Evolutionary conservation across 2,113 vertebrate genomes (phyloP).

Genomic region (Axis porcinus): DNA sequence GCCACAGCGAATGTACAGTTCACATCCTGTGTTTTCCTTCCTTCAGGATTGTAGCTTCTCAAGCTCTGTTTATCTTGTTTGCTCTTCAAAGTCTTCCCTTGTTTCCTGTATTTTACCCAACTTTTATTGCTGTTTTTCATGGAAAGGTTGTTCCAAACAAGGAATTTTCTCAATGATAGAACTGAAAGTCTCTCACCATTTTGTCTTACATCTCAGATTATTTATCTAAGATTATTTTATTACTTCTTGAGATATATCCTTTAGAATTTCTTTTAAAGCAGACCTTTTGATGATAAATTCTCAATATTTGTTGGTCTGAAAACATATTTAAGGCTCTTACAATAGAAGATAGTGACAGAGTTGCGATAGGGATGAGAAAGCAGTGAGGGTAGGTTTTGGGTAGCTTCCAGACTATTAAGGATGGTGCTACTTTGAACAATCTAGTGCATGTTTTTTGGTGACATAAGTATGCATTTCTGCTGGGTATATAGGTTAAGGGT

Average conservation of each 20-base stretch:
- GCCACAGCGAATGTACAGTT: background rate
- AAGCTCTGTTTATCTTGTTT: background rate
- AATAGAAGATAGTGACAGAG: background rate
- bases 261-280: background rate
- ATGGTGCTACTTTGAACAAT: background rate
- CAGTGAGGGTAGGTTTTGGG: background rate
- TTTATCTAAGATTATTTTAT: background rate
- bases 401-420: background rate
- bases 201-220: background rate
- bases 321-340: background rate
- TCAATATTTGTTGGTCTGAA: background rate
- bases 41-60: background rate
- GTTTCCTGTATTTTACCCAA: background rate
- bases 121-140: background rate
- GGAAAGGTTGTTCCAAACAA: background rate
- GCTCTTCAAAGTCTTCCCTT: background rate
- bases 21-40: background rate
- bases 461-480: background rate
- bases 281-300: background rate
- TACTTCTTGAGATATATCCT: background rate
- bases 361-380: background rate
- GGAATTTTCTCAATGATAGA: background rate
- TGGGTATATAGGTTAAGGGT: background rate
- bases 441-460: background rate
- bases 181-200: background rate